Evolutionary conservation across 64 coral and sea anemone genomes (phyloP).

Genomic region (Cladopsammia gracilis): DNA sequence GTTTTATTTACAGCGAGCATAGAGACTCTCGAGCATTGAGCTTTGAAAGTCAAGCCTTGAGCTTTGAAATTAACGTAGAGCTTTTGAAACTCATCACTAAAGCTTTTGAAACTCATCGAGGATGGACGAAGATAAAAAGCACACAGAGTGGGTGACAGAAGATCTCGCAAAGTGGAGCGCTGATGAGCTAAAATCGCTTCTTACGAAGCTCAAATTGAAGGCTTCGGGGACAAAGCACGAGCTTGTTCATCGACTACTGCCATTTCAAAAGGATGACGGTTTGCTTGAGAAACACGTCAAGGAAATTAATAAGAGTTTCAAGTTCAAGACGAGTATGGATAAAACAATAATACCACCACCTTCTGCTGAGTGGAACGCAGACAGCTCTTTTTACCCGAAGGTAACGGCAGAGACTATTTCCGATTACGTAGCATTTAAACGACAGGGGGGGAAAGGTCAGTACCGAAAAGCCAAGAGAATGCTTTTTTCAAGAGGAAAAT

Average conservation of each 20-base stretch:
- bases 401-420: too few species aligned
- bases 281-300: constrained; percentile 2
- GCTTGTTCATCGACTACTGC: constrained; percentile 17
- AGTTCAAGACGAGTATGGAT: constrained; percentile 15
- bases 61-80: too few species aligned
- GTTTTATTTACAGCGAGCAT: too few species aligned
- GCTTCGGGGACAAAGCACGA: constrained; percentile 30
- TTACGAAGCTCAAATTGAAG: constrained; percentile 1
- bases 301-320: too few species aligned
- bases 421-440: background rate
- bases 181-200: constrained; percentile 4
- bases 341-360: background rate
- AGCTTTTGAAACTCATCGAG: too few species aligned
- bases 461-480: constrained; percentile 41
- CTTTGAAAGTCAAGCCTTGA: too few species aligned
- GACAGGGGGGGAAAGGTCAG: constrained; percentile 38
- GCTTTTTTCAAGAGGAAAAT: constrained; percentile 36
- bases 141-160: background rate
- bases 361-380: background rate
- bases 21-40: too few species aligned
- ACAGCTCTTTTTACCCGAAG: constrained; percentile 22
- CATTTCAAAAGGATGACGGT: background rate
- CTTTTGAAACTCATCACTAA: too few species aligned
- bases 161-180: background rate
- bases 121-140: background rate